phyloP scores from a whole-genome alignment of 2,888 invertebrate species.

The Athripsodes cinereus region DNA sequence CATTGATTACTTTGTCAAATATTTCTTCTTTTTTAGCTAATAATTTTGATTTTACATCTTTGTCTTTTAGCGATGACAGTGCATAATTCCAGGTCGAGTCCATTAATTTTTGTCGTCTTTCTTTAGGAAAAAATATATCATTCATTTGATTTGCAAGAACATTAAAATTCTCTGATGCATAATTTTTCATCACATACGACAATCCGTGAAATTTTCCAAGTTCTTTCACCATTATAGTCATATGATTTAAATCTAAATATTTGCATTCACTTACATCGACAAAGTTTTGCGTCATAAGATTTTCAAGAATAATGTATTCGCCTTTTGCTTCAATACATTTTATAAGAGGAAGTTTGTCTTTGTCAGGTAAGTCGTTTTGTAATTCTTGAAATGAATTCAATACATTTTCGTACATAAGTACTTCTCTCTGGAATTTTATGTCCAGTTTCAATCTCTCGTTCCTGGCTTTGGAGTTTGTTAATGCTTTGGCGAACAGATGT shows the following conservation, averaged over 20 bases:
- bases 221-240: slow-evolving; percentile 29
- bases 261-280: slow-evolving; percentile 17
- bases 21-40: not conserved
- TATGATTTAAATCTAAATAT: slow-evolving; percentile 31
- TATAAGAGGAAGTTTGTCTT: slow-evolving; percentile 12
- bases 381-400: slow-evolving; percentile 16
- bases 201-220: slow-evolving; percentile 33
- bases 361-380: slow-evolving; percentile 9
- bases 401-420: slow-evolving; percentile 20
- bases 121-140: slow-evolving; percentile 14
- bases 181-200: slow-evolving; percentile 31
- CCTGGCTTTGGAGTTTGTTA: slow-evolving; percentile 14
- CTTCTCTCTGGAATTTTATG: slow-evolving; percentile 18
- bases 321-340: slow-evolving; percentile 11
- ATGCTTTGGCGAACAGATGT: slow-evolving; percentile 17
- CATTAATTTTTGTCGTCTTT: slow-evolving; percentile 16
- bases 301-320: slow-evolving; percentile 27
- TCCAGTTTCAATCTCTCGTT: slow-evolving; percentile 9
- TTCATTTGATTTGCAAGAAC: slow-evolving; percentile 19
- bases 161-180: slow-evolving; percentile 29
- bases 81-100: slow-evolving; percentile 15
- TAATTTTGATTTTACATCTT: slow-evolving; percentile 15
- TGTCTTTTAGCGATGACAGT: slow-evolving; percentile 6
- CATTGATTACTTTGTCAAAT: slow-evolving; percentile 7
- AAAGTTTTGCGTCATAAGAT: slow-evolving; percentile 27